Conservation (phyloP, 2,113 vertebrate genomes). For the Atherinomorus stipes region DNA sequence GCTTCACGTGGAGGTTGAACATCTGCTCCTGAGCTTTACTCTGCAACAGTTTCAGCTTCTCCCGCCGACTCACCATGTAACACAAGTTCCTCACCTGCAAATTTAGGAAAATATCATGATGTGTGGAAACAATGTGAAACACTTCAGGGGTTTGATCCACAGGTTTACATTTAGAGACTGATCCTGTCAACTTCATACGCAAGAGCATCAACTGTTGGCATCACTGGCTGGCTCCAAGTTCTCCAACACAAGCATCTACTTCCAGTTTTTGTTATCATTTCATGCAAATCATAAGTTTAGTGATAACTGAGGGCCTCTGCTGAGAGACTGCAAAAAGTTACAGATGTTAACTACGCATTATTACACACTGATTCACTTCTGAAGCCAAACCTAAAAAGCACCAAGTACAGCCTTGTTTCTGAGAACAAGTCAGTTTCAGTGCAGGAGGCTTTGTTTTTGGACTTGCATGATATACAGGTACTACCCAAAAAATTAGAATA, state of each 20-base stretch:
- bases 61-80: conserved; percentile 99
- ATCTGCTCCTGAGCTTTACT: conserved; percentile 96
- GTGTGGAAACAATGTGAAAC: not conserved
- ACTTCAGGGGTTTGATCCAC: not conserved
- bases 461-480: no score
- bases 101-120: no score
- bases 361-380: not conserved
- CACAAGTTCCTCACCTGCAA: conserved; percentile 96
- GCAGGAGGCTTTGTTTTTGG: no score
- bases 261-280: no score
- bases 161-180: not conserved
- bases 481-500: no score
- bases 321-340: no score
- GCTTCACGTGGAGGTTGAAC: conserved; percentile 93
- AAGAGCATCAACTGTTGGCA: not conserved
- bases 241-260: no score
- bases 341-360: not conserved
- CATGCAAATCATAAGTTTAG: no score
- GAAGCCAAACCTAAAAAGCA: not conserved
- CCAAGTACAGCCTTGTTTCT: no score
- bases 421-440: no score
- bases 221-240: not conserved
- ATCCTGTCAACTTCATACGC: not conserved
- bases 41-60: conserved; percentile 95
- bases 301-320: no score